Percentiles rank a stretch among this genome's conserved stretches.
phyloP scores from a whole-genome alignment of 2,888 invertebrate species.

The Tiliacea citrago region DNA sequence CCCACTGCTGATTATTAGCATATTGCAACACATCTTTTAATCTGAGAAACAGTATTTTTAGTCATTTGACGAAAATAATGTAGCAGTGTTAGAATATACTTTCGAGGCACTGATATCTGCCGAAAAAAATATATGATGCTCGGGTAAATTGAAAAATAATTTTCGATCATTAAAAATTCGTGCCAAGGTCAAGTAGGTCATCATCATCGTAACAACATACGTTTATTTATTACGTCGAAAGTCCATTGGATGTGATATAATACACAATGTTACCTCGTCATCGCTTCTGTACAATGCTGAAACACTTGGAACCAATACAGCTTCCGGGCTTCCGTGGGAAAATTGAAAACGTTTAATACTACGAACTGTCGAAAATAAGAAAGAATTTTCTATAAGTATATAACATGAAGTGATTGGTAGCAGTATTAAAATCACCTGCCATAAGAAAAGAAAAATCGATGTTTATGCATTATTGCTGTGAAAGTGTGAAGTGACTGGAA shows the following conservation, averaged over 20 bases:
- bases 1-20: neutral
- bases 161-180: constrained; percentile 33
- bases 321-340: constrained; percentile 51
- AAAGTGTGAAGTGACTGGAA: neutral
- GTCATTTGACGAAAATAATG: neutral
- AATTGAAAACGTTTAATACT: constrained; percentile 5
- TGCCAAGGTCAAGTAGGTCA: constrained; percentile 43
- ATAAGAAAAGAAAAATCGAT: constrained; percentile 15
- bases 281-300: constrained; percentile 20
- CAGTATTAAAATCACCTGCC: constrained; percentile 15
- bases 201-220: constrained; percentile 26
- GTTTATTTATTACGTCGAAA: constrained; percentile 48
- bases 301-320: constrained; percentile 54
- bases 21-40: neutral
- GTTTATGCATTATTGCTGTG: constrained; percentile 23
- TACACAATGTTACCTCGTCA: constrained; percentile 33
- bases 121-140: neutral
- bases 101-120: too few species aligned
- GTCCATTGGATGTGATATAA: constrained; percentile 44
- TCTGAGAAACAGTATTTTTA: neutral
- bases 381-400: constrained; percentile 34
- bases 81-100: neutral
- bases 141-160: constrained; percentile 17
- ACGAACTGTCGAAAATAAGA: constrained; percentile 34
- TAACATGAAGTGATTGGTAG: constrained; percentile 38